Evolutionary conservation across 2,888 invertebrate species (phyloP).

Genomic region (Saturnia pavonia): DNA sequence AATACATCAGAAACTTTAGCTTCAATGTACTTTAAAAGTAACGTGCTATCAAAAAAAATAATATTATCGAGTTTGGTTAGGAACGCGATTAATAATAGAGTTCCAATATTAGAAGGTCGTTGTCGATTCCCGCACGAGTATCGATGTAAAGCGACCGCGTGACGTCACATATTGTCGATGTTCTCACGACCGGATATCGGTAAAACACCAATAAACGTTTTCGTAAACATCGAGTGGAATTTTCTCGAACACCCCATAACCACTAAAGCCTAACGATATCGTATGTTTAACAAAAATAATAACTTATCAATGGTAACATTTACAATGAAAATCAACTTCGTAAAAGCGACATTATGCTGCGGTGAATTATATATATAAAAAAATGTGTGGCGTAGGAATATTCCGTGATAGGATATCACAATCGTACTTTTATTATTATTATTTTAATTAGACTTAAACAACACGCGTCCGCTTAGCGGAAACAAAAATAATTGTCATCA

Average conservation of each 20-base stretch:
- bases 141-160: background rate
- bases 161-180: slow-evolving; percentile 20
- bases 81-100: slow-evolving; percentile 42
- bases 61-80: slow-evolving; percentile 57
- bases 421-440: slow-evolving; percentile 47
- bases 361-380: slow-evolving; percentile 73
- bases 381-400: slow-evolving; percentile 76
- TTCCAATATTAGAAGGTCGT: background rate
- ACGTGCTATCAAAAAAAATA: background rate
- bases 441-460: slow-evolving; percentile 44
- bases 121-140: background rate
- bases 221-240: background rate
- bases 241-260: background rate
- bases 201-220: background rate
- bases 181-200: slow-evolving; percentile 20
- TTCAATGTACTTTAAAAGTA: background rate
- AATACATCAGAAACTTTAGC: background rate
- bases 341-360: slow-evolving; percentile 57
- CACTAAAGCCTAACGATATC: slow-evolving; percentile 36
- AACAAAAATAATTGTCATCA: slow-evolving; percentile 51
- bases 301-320: slow-evolving; percentile 80
- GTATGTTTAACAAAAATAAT: slow-evolving; percentile 59
- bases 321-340: slow-evolving; percentile 68
- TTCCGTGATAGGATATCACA: slow-evolving; percentile 77
- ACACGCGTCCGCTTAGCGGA: slow-evolving; percentile 57